Evolutionary conservation across 2,113 vertebrate species (phyloP).

Genomic region (Python bivittatus): DNA sequence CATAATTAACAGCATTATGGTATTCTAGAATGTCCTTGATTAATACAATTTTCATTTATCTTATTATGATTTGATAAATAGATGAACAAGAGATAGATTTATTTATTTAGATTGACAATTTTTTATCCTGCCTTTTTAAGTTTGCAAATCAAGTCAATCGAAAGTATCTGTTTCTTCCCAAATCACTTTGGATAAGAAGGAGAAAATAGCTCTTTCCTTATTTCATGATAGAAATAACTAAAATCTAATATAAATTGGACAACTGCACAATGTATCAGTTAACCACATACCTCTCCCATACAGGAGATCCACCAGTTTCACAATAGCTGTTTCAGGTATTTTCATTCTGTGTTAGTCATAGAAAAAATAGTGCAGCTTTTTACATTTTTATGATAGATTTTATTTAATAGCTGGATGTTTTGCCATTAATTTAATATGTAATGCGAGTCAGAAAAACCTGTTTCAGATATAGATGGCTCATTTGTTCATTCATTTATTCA

Average conservation of each 20-base stretch:
- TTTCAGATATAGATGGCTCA: neutral
- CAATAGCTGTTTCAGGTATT: neutral
- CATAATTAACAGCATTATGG: neutral
- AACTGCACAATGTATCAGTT: neutral
- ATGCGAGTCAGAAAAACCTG: neutral
- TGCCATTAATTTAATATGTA: neutral
- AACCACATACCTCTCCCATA: neutral
- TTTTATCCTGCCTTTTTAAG: neutral
- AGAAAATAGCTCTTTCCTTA: neutral
- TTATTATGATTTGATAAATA: neutral
- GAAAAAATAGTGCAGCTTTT: neutral
- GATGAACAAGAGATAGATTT: neutral
- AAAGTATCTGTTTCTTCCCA: neutral
- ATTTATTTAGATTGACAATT: neutral
- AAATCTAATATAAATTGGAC: neutral
- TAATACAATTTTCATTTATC: neutral
- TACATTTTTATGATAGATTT: neutral
- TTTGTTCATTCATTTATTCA: neutral
- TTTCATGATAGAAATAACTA: neutral
- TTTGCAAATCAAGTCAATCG: neutral
- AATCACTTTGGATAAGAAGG: neutral
- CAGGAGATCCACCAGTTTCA: neutral
- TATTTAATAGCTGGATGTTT: neutral
- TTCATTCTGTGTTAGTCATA: neutral
- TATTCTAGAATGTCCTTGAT: neutral